These are phyloP conservation scores for Gymnocypris eckloni DNA, from an alignment of 2,797 vertebrate genomes.

Conservation along the genomic window DNA sequence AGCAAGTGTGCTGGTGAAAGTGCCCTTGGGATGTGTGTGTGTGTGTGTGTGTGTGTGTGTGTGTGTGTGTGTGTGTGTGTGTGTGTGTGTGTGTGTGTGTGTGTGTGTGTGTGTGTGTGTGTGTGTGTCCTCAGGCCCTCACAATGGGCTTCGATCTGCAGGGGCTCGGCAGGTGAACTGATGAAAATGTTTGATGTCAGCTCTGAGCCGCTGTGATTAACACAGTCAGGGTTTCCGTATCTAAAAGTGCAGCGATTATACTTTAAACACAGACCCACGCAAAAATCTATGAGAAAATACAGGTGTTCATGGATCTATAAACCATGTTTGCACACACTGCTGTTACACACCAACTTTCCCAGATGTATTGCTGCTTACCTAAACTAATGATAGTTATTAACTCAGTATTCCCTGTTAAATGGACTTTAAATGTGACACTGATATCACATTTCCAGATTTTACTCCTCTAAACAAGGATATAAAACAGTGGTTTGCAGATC, in stretches of 20 bases:
- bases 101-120: conserved; percentile 42
- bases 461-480: conserved; percentile 20
- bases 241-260: conserved; percentile 41
- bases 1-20: conserved; percentile 59
- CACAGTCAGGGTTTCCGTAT: conserved; percentile 71
- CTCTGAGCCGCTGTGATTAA: conserved; percentile 76
- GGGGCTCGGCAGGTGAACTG: conserved; percentile 61
- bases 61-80: conserved; percentile 30
- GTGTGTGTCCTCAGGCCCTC: conserved; percentile 36
- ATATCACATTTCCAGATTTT: conserved; percentile 6
- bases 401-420: not conserved
- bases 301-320: conserved; percentile 14
- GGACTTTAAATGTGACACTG: not conserved
- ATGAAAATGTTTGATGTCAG: conserved; percentile 74
- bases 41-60: conserved; percentile 37
- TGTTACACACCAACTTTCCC: conserved; percentile 46
- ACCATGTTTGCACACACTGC: conserved; percentile 20
- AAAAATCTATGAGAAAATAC: conserved; percentile 19
- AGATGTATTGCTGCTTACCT: conserved; percentile 69
- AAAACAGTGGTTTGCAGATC: not conserved
- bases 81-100: conserved; percentile 24
- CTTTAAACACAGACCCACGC: conserved; percentile 51
- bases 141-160: conserved; percentile 54
- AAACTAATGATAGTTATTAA: conserved; percentile 33
- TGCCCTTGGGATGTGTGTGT: conserved; percentile 68